Evolutionary conservation across 2,113 vertebrate species (phyloP).

Genomic region (Phycodurus eques): DNA sequence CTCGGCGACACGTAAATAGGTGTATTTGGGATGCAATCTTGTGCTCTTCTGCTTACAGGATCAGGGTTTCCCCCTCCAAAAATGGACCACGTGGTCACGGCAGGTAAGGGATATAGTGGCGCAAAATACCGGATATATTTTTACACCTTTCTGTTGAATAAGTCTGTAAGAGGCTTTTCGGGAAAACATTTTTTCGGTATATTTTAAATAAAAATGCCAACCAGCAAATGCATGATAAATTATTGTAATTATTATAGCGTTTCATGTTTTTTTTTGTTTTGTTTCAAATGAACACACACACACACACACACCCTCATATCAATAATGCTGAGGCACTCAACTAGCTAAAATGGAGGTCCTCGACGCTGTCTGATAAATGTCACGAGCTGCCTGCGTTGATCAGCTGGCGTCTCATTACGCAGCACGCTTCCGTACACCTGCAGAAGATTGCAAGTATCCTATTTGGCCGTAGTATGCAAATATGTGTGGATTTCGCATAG

Average conservation of each 20-base stretch:
- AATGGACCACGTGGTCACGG: conserved; percentile 14
- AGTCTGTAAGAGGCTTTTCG: neutral
- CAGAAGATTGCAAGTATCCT: conserved; percentile 3
- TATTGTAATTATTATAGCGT: neutral
- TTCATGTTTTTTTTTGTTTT: neutral
- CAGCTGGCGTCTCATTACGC: conserved; percentile 47
- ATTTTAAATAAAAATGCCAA: neutral
- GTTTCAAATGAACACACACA: neutral
- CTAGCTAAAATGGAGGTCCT: conserved; percentile 57
- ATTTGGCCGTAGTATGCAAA: neutral
- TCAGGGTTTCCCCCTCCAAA: conserved; percentile 7
- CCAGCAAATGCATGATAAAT: neutral
- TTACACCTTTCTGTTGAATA: neutral
- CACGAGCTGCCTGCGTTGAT: conserved; percentile 62
- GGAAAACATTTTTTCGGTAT: neutral
- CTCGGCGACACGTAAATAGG: conserved; percentile 13
- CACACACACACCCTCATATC: conserved; percentile 33
- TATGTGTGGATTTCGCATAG: conserved; percentile 4
- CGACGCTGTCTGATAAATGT: conserved; percentile 62
- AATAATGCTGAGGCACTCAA: conserved; percentile 54
- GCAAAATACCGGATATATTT: neutral
- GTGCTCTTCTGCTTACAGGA: conserved; percentile 25
- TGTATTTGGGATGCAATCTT: conserved; percentile 24
- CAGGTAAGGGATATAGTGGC: conserved; percentile 32
- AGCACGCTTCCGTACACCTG: conserved; percentile 12